Evolutionary conservation across 2,113 vertebrate genomes (phyloP).

Genomic region (Erythrocercus mccallii): DNA sequence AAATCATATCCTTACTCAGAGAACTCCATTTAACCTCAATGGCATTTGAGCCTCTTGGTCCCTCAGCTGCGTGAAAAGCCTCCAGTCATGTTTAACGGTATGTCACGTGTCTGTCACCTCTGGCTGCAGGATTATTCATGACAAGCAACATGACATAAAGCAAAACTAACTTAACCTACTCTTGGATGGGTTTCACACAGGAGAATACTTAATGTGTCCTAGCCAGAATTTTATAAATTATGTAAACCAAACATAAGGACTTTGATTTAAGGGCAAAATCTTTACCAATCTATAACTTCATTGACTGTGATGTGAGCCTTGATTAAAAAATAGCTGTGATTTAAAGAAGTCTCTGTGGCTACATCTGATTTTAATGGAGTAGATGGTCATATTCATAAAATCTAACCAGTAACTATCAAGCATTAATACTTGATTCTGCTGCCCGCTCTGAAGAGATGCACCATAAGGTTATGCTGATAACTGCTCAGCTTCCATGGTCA

Average conservation of each 20-base stretch:
- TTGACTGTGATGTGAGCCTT: not conserved
- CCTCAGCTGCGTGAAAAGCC: not conserved
- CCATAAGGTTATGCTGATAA: accelerated
- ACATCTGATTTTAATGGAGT: not conserved
- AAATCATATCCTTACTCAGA: not conserved
- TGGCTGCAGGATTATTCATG: not conserved
- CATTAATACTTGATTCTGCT: not conserved
- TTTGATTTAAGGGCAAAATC: not conserved
- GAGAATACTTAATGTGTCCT: not conserved
- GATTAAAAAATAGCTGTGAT: not conserved
- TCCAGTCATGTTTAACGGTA: not conserved
- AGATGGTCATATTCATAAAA: not conserved
- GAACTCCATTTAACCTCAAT: not conserved
- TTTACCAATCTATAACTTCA: not conserved
- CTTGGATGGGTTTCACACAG: not conserved
- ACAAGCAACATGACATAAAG: not conserved
- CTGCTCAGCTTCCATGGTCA: not conserved
- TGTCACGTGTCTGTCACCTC: not conserved
- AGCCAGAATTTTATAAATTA: not conserved
- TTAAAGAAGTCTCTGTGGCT: not conserved
- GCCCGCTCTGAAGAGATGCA: not conserved
- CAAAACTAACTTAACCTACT: slow-evolving; percentile 8
- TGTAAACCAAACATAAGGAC: not conserved
- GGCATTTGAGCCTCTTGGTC: not conserved
- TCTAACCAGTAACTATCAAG: not conserved